phyloP scores from a whole-genome alignment of 2,888 invertebrate species.

The Eupithecia insigniata region DNA sequence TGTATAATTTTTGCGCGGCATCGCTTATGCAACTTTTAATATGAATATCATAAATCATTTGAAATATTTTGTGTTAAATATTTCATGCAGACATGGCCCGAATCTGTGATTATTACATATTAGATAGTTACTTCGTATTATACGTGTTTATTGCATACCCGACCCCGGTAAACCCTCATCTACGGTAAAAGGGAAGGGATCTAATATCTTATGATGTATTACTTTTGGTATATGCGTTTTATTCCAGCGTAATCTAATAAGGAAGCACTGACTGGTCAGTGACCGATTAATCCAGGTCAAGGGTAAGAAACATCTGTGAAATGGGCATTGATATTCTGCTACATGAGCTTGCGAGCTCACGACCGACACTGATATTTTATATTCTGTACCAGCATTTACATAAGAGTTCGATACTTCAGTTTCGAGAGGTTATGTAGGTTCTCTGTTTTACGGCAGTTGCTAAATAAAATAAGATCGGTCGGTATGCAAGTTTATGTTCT shows the following conservation, averaged over 20 bases:
- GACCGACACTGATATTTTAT: conserved; percentile 34
- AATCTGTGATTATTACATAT: conserved; percentile 8
- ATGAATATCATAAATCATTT: conserved; percentile 22
- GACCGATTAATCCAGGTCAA: conserved; percentile 55
- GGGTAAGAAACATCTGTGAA: conserved; percentile 39
- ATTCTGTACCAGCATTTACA: conserved; percentile 37
- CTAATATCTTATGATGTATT: conserved; percentile 2
- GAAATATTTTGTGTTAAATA: conserved; percentile 31
- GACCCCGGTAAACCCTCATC: conserved; percentile 14
- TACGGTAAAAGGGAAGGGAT: conserved; percentile 10
- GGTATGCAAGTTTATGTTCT: background rate
- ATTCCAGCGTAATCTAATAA: conserved; percentile 10
- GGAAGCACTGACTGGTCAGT: conserved; percentile 41
- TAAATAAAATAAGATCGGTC: background rate
- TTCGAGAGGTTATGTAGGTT: conserved; percentile 14
- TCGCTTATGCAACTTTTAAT: conserved; percentile 22
- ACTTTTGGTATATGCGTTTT: conserved; percentile 5
- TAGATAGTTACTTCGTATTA: background rate
- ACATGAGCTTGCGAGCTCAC: conserved; percentile 19
- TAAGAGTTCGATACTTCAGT: conserved; percentile 17
- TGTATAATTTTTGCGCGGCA: conserved; percentile 32
- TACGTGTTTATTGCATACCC: conserved; percentile 12
- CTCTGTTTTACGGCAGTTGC: conserved; percentile 10
- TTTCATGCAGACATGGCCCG: background rate
- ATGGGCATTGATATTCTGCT: conserved; percentile 42